Evolutionary conservation across 2,888 invertebrate species (phyloP).

Genomic region (Ischnura elegans): DNA sequence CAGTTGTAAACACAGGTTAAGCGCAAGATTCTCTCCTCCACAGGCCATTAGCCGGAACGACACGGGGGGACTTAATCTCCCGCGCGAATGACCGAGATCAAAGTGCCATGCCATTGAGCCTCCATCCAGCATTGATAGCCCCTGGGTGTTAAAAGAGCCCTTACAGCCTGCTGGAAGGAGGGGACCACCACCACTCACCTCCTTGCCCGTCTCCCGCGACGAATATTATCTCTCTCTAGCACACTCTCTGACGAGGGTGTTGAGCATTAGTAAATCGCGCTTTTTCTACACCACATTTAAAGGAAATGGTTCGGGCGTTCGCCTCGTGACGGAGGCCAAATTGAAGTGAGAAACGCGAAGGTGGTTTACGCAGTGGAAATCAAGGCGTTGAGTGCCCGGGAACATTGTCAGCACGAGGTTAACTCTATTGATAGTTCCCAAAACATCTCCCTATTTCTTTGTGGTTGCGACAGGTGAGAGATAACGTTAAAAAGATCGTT

Average conservation of each 20-base stretch:
- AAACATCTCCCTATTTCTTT: no score
- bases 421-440: no score
- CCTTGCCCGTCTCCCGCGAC: background rate
- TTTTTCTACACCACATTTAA: background rate
- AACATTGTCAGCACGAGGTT: no score
- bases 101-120: conserved; percentile 59
- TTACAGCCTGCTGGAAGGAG: background rate
- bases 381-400: no score
- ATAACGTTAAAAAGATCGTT: no score
- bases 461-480: no score
- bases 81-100: conserved; percentile 65
- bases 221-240: background rate
- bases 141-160: conserved; percentile 48
- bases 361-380: background rate
- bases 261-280: background rate
- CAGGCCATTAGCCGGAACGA: conserved; percentile 21
- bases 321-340: background rate
- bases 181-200: background rate
- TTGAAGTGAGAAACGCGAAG: background rate
- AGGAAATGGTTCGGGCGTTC: background rate
- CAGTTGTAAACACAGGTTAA: conserved; percentile 63
- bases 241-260: background rate
- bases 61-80: conserved; percentile 48
- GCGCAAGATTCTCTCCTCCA: conserved; percentile 52
- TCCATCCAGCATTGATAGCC: conserved; percentile 20